Conservation (phyloP, 2,797 vertebrate genomes). For the Tokudaia muenninki region DNA sequence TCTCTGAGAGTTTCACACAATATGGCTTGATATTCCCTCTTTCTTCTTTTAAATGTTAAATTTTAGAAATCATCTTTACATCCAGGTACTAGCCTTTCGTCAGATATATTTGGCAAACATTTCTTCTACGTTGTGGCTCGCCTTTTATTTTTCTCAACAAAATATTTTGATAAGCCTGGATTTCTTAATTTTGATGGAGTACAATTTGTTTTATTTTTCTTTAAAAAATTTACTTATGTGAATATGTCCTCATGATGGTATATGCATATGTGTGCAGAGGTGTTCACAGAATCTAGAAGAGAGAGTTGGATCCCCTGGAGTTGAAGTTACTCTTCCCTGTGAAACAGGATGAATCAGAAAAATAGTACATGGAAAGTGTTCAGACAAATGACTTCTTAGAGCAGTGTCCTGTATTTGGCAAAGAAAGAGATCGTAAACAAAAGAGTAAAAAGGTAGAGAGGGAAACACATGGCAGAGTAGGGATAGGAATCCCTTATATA, state of each 20-base stretch:
- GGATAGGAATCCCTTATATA: background rate
- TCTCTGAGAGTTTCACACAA: background rate
- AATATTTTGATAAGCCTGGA: background rate
- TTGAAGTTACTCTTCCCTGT: background rate
- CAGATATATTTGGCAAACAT: background rate
- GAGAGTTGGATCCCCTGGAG: background rate
- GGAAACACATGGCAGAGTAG: background rate
- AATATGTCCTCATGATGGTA: background rate
- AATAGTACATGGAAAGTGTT: background rate
- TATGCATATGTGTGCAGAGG: background rate
- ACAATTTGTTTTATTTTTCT: background rate
- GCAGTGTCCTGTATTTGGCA: background rate
- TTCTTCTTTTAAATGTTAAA: background rate
- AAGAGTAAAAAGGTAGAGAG: background rate
- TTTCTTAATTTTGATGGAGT: slow-evolving; percentile 23
- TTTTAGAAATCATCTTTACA: slow-evolving; percentile 8
- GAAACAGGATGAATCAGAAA: background rate
- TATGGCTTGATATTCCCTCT: background rate
- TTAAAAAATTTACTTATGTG: background rate
- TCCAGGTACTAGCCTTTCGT: background rate
- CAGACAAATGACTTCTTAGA: background rate
- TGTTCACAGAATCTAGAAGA: background rate
- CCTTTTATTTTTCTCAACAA: background rate
- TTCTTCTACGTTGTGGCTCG: background rate
- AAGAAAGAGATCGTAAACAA: background rate